Evolutionary conservation across 2,797 vertebrate species (phyloP).

Genomic region (Oryzias dopingdopingensis): DNA sequence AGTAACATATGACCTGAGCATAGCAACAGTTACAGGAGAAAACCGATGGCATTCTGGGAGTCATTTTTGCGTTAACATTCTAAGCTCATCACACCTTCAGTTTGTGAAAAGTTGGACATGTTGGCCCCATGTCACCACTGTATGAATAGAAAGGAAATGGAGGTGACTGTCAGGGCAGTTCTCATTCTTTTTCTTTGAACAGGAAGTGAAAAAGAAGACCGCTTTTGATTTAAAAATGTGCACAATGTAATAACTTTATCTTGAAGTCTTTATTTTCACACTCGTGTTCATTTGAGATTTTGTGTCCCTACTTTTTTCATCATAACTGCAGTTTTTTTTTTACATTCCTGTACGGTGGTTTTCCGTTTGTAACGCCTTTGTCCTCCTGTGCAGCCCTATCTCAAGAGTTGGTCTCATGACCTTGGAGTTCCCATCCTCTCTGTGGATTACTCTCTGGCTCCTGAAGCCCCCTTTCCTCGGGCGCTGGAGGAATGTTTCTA

Average conservation of each 20-base stretch:
- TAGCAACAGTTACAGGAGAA: conserved; percentile 12
- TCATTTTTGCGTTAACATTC: conserved; percentile 23
- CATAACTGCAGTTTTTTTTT: conserved; percentile 20
- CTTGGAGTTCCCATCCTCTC: conserved; percentile 87
- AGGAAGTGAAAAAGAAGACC: conserved; percentile 44
- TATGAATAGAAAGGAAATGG: conserved; percentile 36
- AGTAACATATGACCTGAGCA: conserved; percentile 21
- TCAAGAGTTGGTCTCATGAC: conserved; percentile 90
- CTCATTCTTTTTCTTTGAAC: conserved; percentile 55
- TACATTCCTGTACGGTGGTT: conserved; percentile 23
- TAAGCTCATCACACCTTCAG: conserved; percentile 18
- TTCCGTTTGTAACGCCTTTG: conserved; percentile 25
- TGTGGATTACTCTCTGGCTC: conserved; percentile 90
- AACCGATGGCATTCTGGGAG: conserved; percentile 23
- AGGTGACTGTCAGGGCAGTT: conserved; percentile 40
- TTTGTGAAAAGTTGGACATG: conserved; percentile 32
- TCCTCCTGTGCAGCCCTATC: conserved; percentile 77
- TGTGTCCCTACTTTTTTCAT: conserved; percentile 20
- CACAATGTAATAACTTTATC: conserved; percentile 40
- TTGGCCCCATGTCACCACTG: conserved; percentile 35
- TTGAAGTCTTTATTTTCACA: conserved; percentile 18
- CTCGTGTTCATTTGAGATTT: not conserved
- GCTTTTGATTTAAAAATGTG: conserved; percentile 1
- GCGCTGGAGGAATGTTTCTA: conserved; percentile 94
- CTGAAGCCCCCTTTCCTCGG: conserved; percentile 89